Base-by-base conservation (phyloP, 1,140 invertebrate genomes). In the Drosophila azteca region DNA sequence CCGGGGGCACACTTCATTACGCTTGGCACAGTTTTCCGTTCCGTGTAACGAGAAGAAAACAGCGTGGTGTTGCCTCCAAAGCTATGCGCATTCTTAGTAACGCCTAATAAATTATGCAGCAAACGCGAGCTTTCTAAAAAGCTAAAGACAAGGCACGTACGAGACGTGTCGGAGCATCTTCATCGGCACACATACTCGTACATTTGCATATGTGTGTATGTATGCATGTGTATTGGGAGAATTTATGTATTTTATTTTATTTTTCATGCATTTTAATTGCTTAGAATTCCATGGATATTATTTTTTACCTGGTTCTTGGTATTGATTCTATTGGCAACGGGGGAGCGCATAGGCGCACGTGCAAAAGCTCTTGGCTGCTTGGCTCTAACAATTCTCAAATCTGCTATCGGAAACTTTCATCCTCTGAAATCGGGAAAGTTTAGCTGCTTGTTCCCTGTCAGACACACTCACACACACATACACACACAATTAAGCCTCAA, bases 21-120 rank as follows among this genome's bases (percentile, higher is more conserved):
- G 57, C 69, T 69, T 69, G 66, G 64, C 66, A 69, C 66, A 58
- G 44, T 69, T 69, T 29, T 39, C 11, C 3, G 4, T 52, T 52
- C 17, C 17, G 17, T 31, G 43, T 45, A 48, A 48, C 43, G 43
- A 26, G 59, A 15, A 26, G 26, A 57, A 43, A 44, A 22, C 43
- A 43, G 70, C 31, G 50, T 45, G 35, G 20, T 49, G 45, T 15
- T 49, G 57, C 65, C 35, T 52, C 43, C 45, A 15, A 20, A 66
- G 17, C 35, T 41, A 62, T 53, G 17, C 75, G 72, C 71, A 75
- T 76, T 76, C 71, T 76, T 61, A 51, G 74, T 79, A 82, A 78
- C 79, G 79, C 83, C 79, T 81, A 87, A 87, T 87, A 88, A 87
- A 88, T 83, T 87, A 88, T 87, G 83, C 76, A 76, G 65, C 58